Evolutionary conservation across 2,888 invertebrate species (phyloP), one percentile per base, ranked within the genome.

Genomic region (Ormyrus rosae): DNA sequence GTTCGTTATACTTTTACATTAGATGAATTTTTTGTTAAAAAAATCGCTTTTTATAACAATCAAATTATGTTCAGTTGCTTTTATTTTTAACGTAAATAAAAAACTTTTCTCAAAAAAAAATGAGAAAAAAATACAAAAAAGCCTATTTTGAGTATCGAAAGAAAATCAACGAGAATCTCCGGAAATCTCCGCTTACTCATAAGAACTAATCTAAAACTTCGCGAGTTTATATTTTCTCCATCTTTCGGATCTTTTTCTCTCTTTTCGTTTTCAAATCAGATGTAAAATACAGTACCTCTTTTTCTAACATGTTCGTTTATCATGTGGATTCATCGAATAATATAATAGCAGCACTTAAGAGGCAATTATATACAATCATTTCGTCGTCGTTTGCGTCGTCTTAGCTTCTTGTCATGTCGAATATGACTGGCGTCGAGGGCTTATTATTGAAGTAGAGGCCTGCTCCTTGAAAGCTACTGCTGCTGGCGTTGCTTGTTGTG

Each of bases 351-450:
- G 55, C 67, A 71, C 65, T 74, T 10, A 63, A 61, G 50, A 73
- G 56, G 56, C 56, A 46, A 74, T 58, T 11, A 81, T 81, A 51
- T 81, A 78, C 78, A 81, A 34, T 55, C 11, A 6, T 51, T 50
- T 69, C 70, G 34, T 78, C 11, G 46, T 60, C 53, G 61, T 13
- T 58, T 51, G 19, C 60, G 45, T 60, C 56, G 61, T 50, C 55
- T 87, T 89, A 89, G 84, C 89, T 89, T 70, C 88, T 87, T 53
- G 88, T 88, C 68, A 89, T 88, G 56, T 89, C 89, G 48, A 90
- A 87, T 81, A 90, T 84, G n/a, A 89, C 89, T 11, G 89, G 86
- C 55, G 88, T 81, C 6, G 87, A 81, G 45, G 88, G 83, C 70
- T 88, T 87, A 51, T 89, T 88, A 78, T 88, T 86, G 71, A 89